Evolutionary conservation across 2,888 invertebrate species (phyloP).

Genomic region (Spisula subtruncata): DNA sequence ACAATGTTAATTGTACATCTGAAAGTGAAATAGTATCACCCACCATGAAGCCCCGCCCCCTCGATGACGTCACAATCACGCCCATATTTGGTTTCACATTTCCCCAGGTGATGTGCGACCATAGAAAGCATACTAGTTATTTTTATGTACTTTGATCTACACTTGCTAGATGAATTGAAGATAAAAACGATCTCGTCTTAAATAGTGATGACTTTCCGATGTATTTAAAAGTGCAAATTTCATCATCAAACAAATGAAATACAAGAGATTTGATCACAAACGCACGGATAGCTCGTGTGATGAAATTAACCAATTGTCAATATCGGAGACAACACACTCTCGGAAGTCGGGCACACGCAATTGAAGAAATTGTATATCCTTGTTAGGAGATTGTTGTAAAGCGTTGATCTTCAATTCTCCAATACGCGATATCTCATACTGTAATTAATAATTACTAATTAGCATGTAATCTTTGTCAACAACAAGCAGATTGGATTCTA

Average conservation of each 20-base stretch:
- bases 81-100: not conserved
- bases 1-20: conserved; percentile 1
- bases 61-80: not conserved
- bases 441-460: not conserved
- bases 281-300: too few relatives aligned
- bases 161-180: not conserved
- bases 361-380: not conserved
- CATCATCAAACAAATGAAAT: not conserved
- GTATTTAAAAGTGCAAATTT: not conserved
- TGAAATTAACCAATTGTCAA: too few relatives aligned
- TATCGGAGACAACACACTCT: too few relatives aligned
- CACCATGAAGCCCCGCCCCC: not conserved
- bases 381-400: not conserved
- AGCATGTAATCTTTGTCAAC: not conserved
- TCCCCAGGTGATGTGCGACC: conserved; percentile 1
- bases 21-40: conserved; percentile 25
- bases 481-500: not conserved
- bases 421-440: not conserved
- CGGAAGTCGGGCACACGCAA: not conserved
- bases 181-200: not conserved
- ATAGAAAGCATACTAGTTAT: not conserved
- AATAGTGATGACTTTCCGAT: conserved; percentile 2
- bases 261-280: not conserved
- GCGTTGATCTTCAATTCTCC: not conserved
- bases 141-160: conserved; percentile 10